Evolutionary conservation across 2,797 vertebrate genomes (phyloP).

Genomic region (Sternotherus odoratus): DNA sequence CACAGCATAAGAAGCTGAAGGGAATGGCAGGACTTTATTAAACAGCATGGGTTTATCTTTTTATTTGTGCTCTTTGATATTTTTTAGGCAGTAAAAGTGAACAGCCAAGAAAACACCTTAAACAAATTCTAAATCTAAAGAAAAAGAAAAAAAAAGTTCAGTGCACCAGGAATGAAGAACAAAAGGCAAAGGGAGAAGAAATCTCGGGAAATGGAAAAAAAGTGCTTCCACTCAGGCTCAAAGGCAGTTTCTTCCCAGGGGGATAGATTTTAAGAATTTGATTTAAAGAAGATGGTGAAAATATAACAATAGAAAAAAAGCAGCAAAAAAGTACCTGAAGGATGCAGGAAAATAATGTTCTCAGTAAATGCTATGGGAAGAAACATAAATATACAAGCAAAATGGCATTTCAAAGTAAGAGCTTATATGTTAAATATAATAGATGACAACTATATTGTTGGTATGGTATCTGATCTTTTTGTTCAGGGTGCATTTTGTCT

Average conservation of each 20-base stretch:
- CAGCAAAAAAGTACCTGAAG: background rate
- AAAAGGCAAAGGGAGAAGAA: background rate
- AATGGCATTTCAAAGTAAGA: background rate
- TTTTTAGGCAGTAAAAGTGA: background rate
- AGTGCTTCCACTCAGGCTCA: background rate
- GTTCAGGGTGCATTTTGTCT: background rate
- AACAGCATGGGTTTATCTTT: background rate
- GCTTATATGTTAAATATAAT: background rate
- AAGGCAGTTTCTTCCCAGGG: background rate
- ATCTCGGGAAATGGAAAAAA: background rate
- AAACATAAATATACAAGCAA: background rate
- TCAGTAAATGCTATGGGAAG: background rate
- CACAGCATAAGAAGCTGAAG: background rate
- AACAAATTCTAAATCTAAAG: background rate
- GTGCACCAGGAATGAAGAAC: background rate
- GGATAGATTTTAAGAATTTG: background rate
- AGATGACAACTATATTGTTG: background rate
- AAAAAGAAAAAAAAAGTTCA: background rate
- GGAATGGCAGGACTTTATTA: background rate
- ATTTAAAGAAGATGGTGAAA: background rate
- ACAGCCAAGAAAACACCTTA: rapidly evolving
- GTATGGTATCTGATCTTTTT: background rate
- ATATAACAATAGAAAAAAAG: background rate
- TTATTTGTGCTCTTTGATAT: rapidly evolving
- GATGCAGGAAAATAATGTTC: background rate